Base-by-base conservation (phyloP, 2,888 invertebrate species). In the Cephus nigrinus region DNA sequence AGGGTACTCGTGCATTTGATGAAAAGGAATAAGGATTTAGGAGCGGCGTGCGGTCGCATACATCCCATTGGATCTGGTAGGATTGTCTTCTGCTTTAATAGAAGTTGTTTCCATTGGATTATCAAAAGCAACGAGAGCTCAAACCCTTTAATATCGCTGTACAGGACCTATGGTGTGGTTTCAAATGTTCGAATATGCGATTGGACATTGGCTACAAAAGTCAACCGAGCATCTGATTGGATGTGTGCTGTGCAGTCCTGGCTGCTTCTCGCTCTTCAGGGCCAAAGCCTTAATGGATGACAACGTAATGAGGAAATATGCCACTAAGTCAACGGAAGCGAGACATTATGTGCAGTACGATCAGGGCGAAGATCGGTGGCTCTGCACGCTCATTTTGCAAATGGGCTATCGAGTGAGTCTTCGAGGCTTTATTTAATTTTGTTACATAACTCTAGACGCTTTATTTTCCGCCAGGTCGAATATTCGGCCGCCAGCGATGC, bases 361-460 rank as follows among this genome's bases (percentile, higher is more conserved):
- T 94, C 97, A 98, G 93, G 97, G 98, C n/a, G 98, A 99, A 91
- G 98, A 99, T 92, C 94, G 98, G 82, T 98, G 98, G 98, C 92
- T 98, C 11, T 98, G 98, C 90, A 98, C 98, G 0, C 92, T 98
- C 76, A 93, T 99, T 0, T 93, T 98, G 0, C 98, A 98, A 91
- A 94, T 97, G 84, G 98, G 98, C 0, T 98, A 97, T 88, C 94
- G 97, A 33, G 96, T 90, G 80, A 82, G 84, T 76, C 76, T 73
- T 74, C 34, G 30, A 74, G 3, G n/a, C 4, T 11, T 1, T 15
- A 5, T 69, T 32, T 11, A 3, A 11, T 15, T 30, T 0, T 15
- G 12, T 32, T 11, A 1, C 69, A 11, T 68, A 78, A 73, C n/a
- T 31, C 35, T 75, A 36, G 69, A 72, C 12, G n/a, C n/a, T 71